These are phyloP conservation scores for Pocillopora meandrina DNA, from an alignment of 92 coral and sea anemone genomes.

Conservation along the genomic window DNA sequence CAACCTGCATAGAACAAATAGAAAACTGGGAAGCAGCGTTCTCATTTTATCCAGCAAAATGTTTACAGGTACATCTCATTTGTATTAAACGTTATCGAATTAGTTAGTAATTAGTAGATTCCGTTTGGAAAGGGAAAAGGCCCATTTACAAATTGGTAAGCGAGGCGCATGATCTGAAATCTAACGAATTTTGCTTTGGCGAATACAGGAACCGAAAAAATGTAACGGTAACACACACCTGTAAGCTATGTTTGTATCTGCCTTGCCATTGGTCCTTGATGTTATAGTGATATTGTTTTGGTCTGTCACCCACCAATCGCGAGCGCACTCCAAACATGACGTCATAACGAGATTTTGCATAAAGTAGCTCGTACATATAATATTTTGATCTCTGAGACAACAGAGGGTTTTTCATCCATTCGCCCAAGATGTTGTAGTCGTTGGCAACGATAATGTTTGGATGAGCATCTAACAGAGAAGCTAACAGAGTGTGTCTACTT, in stretches of 20 bases:
- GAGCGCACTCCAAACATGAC: slow-evolving; percentile 43
- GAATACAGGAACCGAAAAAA: not conserved
- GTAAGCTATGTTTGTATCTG: not conserved
- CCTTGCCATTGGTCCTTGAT: slow-evolving; percentile 43
- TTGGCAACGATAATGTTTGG: slow-evolving; percentile 57
- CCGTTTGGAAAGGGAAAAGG: not conserved
- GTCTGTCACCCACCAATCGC: not conserved
- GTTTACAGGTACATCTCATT: not conserved
- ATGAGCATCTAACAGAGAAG: slow-evolving; percentile 61
- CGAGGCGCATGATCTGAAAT: too few relatives aligned
- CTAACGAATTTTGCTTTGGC: too few relatives aligned
- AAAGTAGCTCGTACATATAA: slow-evolving; percentile 25
- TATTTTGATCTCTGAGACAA: slow-evolving; percentile 8
- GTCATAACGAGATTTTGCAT: slow-evolving; percentile 42
- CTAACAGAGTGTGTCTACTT: slow-evolving; percentile 54
- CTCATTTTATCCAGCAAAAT: not conserved
- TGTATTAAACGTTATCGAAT: not conserved
- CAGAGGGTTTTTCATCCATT: slow-evolving; percentile 35
- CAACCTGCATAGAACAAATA: slow-evolving; percentile 8
- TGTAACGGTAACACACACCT: slow-evolving; percentile 5
- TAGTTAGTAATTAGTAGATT: not conserved
- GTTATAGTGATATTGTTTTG: slow-evolving; percentile 7
- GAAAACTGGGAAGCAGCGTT: not conserved
- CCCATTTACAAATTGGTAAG: too few relatives aligned
- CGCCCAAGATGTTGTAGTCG: slow-evolving; percentile 46